phyloP scores from a whole-genome alignment of 2,888 invertebrate species.

The Idaea straminata region DNA sequence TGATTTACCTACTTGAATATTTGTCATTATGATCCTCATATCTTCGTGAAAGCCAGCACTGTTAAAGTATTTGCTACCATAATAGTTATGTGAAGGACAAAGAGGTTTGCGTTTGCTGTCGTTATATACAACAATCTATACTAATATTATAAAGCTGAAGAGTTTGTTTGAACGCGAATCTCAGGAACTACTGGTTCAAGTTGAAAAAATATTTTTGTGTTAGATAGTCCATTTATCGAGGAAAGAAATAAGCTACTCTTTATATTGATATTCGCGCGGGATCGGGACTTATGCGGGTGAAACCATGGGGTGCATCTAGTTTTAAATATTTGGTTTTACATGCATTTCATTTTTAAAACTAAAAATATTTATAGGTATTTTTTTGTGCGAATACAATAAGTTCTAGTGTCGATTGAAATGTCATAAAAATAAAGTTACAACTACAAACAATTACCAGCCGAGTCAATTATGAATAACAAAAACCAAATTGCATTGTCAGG shows the following conservation, averaged over 20 bases:
- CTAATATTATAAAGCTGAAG: too few species aligned
- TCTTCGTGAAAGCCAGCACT: neutral
- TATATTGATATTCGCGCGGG: too few species aligned
- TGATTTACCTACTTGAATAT: slow-evolving; percentile 43
- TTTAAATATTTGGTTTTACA: too few species aligned
- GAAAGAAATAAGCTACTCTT: too few species aligned
- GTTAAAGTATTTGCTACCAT: neutral
- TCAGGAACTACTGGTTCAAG: too few species aligned
- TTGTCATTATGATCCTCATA: neutral
- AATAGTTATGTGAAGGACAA: neutral
- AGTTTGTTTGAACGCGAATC: too few species aligned
- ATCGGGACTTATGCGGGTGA: too few species aligned
- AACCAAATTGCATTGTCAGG: slow-evolving; percentile 1
- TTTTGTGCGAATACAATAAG: neutral
- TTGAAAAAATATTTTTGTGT: too few species aligned
- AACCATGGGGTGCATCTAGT: too few species aligned
- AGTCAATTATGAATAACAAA: neutral
- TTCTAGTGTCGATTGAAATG: neutral
- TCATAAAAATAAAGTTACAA: neutral
- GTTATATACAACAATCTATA: neutral
- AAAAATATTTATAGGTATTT: neutral
- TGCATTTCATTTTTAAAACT: too few species aligned
- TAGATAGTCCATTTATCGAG: too few species aligned
- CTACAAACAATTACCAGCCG: neutral
- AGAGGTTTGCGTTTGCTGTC: neutral